A percentile compares a stretch with the other conserved stretches of the same genome.
phyloP scores from a whole-genome alignment of 2,888 invertebrate genomes.

The Sisyra nigra region DNA sequence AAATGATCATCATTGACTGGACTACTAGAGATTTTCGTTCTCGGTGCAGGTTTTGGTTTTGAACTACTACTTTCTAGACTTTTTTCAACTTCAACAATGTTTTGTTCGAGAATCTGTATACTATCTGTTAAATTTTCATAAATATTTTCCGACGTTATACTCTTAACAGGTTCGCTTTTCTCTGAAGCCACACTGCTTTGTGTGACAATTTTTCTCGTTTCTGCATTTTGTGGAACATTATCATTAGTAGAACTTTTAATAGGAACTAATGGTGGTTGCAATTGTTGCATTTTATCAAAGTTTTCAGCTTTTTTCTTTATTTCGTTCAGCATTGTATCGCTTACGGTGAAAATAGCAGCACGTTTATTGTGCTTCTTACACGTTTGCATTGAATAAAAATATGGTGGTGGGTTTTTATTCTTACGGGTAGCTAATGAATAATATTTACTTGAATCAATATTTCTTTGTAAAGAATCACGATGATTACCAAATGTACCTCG shows the following conservation, averaged over 20 bases:
- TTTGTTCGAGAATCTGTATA: slow-evolving; percentile 45
- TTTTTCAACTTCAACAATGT: slow-evolving; percentile 19
- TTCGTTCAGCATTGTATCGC: slow-evolving; percentile 2
- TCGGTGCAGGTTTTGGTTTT: slow-evolving; percentile 38
- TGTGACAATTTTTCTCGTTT: slow-evolving; percentile 2
- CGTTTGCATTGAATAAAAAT: slow-evolving; percentile 15
- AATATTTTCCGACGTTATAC: slow-evolving; percentile 15
- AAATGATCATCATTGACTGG: slow-evolving; percentile 4
- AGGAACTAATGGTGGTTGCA: slow-evolving; percentile 8
- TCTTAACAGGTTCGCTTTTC: background rate
- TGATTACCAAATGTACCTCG: slow-evolving; percentile 3
- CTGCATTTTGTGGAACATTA: slow-evolving; percentile 4
- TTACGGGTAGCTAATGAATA: slow-evolving; percentile 20
- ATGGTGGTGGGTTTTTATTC: slow-evolving; percentile 13
- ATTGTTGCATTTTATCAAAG: background rate
- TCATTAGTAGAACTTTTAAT: background rate
- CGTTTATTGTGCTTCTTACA: slow-evolving; percentile 25
- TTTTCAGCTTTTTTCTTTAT: background rate
- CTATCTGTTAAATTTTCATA: slow-evolving; percentile 52
- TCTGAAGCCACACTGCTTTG: background rate
- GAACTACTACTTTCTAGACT: slow-evolving; percentile 18
- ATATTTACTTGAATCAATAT: slow-evolving; percentile 15
- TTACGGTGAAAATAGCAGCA: slow-evolving; percentile 6
- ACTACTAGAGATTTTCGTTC: slow-evolving; percentile 28
- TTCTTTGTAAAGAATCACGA: slow-evolving; percentile 7